phyloP scores from a whole-genome alignment of 2,888 invertebrate species.

The Blomia tropicalis region DNA sequence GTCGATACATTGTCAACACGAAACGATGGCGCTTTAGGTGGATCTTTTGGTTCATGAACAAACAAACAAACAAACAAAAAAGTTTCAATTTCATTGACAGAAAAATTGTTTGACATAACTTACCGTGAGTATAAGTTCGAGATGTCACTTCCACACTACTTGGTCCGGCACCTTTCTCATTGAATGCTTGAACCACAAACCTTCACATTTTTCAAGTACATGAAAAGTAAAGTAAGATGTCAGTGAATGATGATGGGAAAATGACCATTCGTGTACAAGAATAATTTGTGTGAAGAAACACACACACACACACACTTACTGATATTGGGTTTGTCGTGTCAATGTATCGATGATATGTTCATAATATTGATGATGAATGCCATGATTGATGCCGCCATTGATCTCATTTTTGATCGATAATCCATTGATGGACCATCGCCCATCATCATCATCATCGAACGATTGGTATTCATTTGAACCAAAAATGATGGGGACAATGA shows the following conservation, averaged over 20 bases:
- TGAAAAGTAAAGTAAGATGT: background rate
- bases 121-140: slow-evolving; percentile 37
- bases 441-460: background rate
- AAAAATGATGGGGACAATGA: background rate
- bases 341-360: slow-evolving; percentile 19
- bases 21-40: slow-evolving; percentile 21
- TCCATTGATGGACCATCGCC: slow-evolving; percentile 3
- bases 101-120: slow-evolving; percentile 20
- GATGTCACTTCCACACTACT: slow-evolving; percentile 33
- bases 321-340: slow-evolving; percentile 18
- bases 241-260: background rate
- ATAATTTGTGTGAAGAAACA: background rate
- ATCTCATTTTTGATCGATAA: slow-evolving; percentile 16
- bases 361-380: slow-evolving; percentile 16
- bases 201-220: background rate
- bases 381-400: slow-evolving; percentile 19
- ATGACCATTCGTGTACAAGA: background rate
- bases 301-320: slow-evolving; percentile 14
- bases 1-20: slow-evolving; percentile 22
- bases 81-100: background rate
- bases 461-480: background rate
- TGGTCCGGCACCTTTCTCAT: slow-evolving; percentile 35
- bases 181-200: slow-evolving; percentile 35
- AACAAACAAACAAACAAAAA: no score
- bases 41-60: slow-evolving; percentile 8